Evolutionary conservation across 2,888 invertebrate species (phyloP), one percentile per base, ranked within the genome.

Genomic region (Sericinus montela): DNA sequence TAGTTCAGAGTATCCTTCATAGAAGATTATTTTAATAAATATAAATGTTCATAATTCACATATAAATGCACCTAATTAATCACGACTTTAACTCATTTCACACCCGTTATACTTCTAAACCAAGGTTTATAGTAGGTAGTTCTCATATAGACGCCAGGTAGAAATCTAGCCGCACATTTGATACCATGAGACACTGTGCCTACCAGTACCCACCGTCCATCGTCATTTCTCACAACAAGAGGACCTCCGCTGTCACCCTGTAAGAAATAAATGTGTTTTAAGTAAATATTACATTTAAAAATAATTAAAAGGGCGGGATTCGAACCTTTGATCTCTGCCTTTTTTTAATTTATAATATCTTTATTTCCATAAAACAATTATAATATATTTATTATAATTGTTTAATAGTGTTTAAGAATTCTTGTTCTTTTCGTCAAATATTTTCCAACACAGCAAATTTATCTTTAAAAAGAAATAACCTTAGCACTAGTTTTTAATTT

Each of bases 161-260:
- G 83, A 82, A 95, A 97, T 0, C 97, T 97, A 3, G 96, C 95
- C 0, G 97, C 97, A 67, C 97, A 97, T 70, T 97, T 96, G 62
- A 97, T 97, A n/a, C 97, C 97, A 65, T 97, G 97, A 6, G 97
- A 97, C 0, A 97, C 97, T 0, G 97, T 97, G 5, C 97, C 97
- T 0, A 95, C 95, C 4, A 97, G 85, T 56, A 96, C 93, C 92
- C 96, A 97, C 54, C 94, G 91, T 0, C 97, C 97, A 63, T 96
- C 96, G 0, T 93, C 91, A 43, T 96, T 89, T 67, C 95, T 94
- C 8, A 97, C 86, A 44, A 97, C 96, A 55, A 97, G 75, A 0
- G 97, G 97, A 8, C 97, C 97, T 0, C 97, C 97, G 57, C 96
- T 96, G 90, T 97, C 97, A 54, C 97, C 97, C 97, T 97, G 80